A percentile compares a stretch with the other conserved stretches of the same genome.
Conservation (phyloP, 2,888 invertebrate genomes). For the Belgica antarctica region DNA sequence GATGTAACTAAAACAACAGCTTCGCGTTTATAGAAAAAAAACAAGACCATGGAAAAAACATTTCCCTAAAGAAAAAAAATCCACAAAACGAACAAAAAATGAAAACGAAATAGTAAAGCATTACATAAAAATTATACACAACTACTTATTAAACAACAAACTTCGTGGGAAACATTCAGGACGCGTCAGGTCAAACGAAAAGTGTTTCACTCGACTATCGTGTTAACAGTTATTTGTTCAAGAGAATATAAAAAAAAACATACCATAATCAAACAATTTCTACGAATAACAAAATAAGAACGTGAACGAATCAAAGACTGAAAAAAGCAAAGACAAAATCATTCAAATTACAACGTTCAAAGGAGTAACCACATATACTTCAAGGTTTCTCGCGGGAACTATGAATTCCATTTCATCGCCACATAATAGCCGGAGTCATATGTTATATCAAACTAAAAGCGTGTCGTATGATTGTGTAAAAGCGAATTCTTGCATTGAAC, state of each 20-base stretch:
- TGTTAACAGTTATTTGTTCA: background rate
- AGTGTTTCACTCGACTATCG: conserved; percentile 1
- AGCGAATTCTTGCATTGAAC: conserved; percentile 49
- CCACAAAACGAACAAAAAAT: too few relatives aligned
- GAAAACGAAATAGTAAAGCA: background rate
- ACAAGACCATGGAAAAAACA: too few relatives aligned
- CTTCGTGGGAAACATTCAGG: background rate
- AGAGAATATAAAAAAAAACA: conserved; percentile 1
- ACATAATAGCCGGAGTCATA: conserved; percentile 15
- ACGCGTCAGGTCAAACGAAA: background rate
- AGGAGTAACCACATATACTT: background rate
- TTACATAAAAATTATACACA: background rate
- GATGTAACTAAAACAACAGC: too few relatives aligned
- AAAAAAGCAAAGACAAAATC: background rate
- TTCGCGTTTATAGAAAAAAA: too few relatives aligned
- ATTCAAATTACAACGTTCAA: background rate
- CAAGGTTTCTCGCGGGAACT: background rate
- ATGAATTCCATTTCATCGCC: conserved; percentile 30
- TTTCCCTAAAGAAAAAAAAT: too few relatives aligned
- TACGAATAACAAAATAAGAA: background rate
- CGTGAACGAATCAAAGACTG: conserved; percentile 2
- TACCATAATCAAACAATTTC: conserved; percentile 14
- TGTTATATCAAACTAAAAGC: conserved; percentile 14
- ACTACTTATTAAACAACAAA: background rate
- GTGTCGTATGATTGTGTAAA: conserved; percentile 43